Evolutionary conservation across 2,888 invertebrate genomes (phyloP).

Genomic region (Chrysolina oricalcia): DNA sequence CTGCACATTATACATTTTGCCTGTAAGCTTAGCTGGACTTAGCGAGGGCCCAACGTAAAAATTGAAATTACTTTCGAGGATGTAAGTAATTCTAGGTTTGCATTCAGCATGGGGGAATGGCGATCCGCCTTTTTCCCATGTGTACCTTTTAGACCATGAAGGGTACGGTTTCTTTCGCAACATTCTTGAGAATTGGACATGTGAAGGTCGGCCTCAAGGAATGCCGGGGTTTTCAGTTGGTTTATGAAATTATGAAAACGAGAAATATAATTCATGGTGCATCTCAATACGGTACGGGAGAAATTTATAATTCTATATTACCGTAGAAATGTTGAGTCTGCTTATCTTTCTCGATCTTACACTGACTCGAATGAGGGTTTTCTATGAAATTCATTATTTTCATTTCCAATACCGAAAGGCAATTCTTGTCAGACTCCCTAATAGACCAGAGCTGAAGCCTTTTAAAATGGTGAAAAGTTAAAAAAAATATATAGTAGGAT

Average conservation of each 20-base stretch:
- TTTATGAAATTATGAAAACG: background rate
- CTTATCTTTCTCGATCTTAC: too few relatives aligned
- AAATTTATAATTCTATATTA: too few relatives aligned
- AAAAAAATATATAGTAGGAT: too few relatives aligned
- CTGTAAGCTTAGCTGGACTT: constrained; percentile 44
- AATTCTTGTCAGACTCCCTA: too few relatives aligned
- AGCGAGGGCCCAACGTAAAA: constrained; percentile 41
- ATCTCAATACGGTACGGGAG: too few relatives aligned
- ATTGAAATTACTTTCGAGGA: constrained; percentile 45
- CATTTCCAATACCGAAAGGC: too few relatives aligned
- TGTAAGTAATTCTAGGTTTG: constrained; percentile 47
- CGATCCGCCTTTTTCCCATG: constrained; percentile 46
- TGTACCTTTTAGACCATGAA: constrained; percentile 25
- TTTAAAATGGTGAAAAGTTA: too few relatives aligned
- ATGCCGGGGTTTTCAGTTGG: background rate
- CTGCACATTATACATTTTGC: constrained; percentile 31
- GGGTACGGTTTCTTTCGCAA: constrained; percentile 17
- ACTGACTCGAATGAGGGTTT: too few relatives aligned
- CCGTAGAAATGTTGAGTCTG: too few relatives aligned
- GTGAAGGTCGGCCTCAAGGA: background rate
- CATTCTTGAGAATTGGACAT: constrained; percentile 18
- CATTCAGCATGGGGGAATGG: constrained; percentile 37
- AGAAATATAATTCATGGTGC: background rate
- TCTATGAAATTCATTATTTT: too few relatives aligned
- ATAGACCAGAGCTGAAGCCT: too few relatives aligned